Evolutionary conservation across 2,888 invertebrate genomes (phyloP).

Genomic region (Cheilosia urbana): DNA sequence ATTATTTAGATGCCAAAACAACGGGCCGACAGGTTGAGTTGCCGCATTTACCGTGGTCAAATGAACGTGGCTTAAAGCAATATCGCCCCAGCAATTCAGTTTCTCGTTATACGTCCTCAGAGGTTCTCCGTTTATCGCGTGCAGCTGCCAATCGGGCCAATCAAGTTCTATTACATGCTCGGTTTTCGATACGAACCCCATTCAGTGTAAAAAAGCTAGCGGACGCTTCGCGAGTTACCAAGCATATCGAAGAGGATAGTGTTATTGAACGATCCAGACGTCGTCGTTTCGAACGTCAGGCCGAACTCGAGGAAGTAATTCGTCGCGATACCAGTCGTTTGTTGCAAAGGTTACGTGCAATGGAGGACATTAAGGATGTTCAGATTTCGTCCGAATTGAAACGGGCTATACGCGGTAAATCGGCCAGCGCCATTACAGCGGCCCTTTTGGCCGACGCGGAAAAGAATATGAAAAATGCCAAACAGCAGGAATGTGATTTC

Average conservation of each 20-base stretch:
- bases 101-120: conserved; percentile 88
- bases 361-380: conserved; percentile 85
- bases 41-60: conserved; percentile 90
- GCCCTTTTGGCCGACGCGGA: conserved; percentile 87
- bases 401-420: conserved; percentile 88
- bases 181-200: conserved; percentile 83
- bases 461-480: conserved; percentile 82
- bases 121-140: conserved; percentile 87
- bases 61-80: conserved; percentile 88
- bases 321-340: conserved; percentile 82
- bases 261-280: conserved; percentile 83
- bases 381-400: conserved; percentile 85
- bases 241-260: conserved; percentile 84
- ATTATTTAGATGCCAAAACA: conserved; percentile 90
- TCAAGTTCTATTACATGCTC: conserved; percentile 85
- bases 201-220: conserved; percentile 85
- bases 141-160: conserved; percentile 89
- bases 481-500: conserved; percentile 80
- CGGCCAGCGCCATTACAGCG: conserved; percentile 89
- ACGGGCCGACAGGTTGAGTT: conserved; percentile 81
- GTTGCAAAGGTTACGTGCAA: conserved; percentile 81
- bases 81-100: conserved; percentile 88
- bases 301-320: conserved; percentile 86
- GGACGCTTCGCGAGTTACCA: conserved; percentile 85
- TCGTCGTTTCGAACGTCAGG: conserved; percentile 83